Evolutionary conservation across 2,797 vertebrate genomes (phyloP).

Genomic region (Staurois parvus): DNA sequence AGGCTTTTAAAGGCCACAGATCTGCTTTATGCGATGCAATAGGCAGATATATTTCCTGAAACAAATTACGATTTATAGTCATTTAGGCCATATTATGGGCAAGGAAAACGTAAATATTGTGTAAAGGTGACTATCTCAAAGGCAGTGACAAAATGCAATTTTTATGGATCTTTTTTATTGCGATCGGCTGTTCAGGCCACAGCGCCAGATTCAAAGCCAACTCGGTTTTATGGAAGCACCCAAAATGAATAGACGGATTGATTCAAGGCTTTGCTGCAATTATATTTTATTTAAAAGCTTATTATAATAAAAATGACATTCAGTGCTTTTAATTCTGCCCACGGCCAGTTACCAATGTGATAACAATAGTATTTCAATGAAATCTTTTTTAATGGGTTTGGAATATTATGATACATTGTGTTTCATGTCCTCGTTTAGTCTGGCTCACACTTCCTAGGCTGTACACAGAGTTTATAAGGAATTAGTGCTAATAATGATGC

Average conservation of each 20-base stretch:
- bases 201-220: neutral
- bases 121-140: constrained; percentile 41
- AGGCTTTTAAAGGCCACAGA: constrained; percentile 82
- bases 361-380: neutral
- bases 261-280: constrained; percentile 2
- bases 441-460: neutral
- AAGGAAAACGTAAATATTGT: constrained; percentile 59
- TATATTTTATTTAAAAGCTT: constrained; percentile 24
- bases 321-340: neutral
- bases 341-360: neutral
- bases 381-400: constrained; percentile 2
- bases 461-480: neutral
- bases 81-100: constrained; percentile 59
- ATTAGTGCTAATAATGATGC: neutral
- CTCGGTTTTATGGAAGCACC: neutral
- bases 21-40: constrained; percentile 77
- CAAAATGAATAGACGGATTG: neutral
- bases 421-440: neutral
- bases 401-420: neutral
- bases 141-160: constrained; percentile 38
- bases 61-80: constrained; percentile 69
- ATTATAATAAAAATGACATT: constrained; percentile 13
- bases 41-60: constrained; percentile 70
- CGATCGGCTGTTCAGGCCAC: neutral
- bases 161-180: constrained; percentile 24